Evolutionary conservation across 2,888 invertebrate species (phyloP).

Genomic region (Aelia acuminata): DNA sequence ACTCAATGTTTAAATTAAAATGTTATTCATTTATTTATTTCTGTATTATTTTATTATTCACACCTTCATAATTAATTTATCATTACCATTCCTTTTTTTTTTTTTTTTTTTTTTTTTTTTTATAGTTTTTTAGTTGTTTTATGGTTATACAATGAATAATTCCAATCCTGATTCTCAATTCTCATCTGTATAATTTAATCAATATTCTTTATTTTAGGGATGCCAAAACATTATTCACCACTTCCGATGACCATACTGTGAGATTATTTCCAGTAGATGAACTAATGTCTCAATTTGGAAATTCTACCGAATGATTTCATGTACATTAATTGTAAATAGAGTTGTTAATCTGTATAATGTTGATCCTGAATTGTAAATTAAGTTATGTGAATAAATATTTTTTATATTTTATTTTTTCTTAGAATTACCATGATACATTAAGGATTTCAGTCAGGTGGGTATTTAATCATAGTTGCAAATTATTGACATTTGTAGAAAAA

Average conservation of each 20-base stretch:
- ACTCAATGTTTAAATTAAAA: no score
- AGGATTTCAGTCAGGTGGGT: no score
- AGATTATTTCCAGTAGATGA: conserved; percentile 74
- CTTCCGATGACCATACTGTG: conserved; percentile 84
- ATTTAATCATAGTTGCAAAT: no score
- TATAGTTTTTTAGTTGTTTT: no score
- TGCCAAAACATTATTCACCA: conserved; percentile 77
- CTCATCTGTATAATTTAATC: neutral
- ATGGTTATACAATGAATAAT: neutral
- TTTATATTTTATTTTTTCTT: conserved; percentile 36
- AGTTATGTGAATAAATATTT: conserved; percentile 50
- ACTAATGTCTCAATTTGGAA: neutral
- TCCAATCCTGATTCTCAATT: neutral
- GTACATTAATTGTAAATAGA: conserved; percentile 35
- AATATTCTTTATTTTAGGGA: conserved; percentile 70
- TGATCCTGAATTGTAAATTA: conserved; percentile 25
- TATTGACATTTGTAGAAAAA: no score
- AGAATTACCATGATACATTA: neutral
- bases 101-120: no score
- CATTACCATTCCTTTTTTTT: no score
- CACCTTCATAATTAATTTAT: no score
- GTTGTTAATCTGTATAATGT: conserved; percentile 41
- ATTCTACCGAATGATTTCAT: neutral
- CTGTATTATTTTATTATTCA: no score
- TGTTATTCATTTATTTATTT: no score